phyloP scores from a whole-genome alignment of 2,888 invertebrate genomes.

The Deroplatys truncata region DNA sequence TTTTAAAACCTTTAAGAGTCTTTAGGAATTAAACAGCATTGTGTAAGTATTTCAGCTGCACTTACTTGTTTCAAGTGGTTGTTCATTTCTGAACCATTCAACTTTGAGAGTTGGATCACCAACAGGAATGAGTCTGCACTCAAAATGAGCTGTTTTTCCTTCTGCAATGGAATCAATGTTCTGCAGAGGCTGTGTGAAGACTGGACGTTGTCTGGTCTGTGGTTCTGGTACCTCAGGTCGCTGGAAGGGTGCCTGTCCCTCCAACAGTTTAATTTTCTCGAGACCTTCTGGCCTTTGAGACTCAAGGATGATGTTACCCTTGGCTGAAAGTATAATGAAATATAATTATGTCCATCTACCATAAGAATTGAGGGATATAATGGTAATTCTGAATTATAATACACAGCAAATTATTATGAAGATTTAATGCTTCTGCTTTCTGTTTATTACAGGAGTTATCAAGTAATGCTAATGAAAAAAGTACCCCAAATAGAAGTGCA shows the following conservation, averaged over 20 bases:
- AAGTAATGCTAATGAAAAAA: too few relatives aligned
- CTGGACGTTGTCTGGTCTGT: constrained; percentile 83
- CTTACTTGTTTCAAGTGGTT: constrained; percentile 78
- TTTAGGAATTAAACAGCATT: not conserved
- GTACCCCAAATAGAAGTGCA: too few relatives aligned
- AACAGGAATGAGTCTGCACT: constrained; percentile 89
- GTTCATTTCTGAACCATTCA: constrained; percentile 96
- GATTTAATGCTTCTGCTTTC: too few relatives aligned
- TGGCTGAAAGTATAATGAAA: constrained; percentile 45
- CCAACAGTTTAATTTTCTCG: constrained; percentile 85
- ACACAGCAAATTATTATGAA: too few relatives aligned
- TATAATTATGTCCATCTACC: too few relatives aligned
- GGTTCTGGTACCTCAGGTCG: constrained; percentile 77
- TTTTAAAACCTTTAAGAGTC: not conserved
- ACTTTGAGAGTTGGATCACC: constrained; percentile 89
- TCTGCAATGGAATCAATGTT: constrained; percentile 85
- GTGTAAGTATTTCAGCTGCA: not conserved
- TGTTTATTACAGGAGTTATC: too few relatives aligned
- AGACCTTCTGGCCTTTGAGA: constrained; percentile 92
- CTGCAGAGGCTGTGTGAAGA: constrained; percentile 90
- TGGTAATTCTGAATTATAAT: too few relatives aligned
- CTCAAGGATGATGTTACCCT: constrained; percentile 80
- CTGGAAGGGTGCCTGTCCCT: constrained; percentile 73
- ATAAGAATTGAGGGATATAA: too few relatives aligned
- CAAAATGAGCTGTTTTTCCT: constrained; percentile 91